These are phyloP conservation scores for Zosterops pallidus DNA, from an alignment of 2,113 vertebrate species.

Conservation along the genomic window DNA sequence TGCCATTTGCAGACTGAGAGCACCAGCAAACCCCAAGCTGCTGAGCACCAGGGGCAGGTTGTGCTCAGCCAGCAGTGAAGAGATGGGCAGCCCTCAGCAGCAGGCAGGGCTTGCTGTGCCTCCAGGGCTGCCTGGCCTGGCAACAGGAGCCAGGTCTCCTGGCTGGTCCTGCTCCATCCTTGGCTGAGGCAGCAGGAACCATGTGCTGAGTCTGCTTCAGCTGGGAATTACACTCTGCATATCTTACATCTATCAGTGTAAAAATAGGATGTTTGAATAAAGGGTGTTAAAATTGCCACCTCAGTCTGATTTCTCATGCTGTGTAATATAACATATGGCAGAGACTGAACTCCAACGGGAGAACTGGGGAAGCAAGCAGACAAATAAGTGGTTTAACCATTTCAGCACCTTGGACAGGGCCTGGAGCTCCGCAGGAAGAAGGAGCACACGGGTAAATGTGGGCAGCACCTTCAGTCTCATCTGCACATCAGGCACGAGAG, in stretches of 20 bases:
- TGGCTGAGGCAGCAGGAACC: slow-evolving; percentile 47
- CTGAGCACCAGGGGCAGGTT: not conserved
- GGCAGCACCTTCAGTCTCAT: not conserved
- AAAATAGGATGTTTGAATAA: slow-evolving; percentile 69
- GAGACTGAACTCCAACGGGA: slow-evolving; percentile 17
- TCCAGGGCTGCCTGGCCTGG: not conserved
- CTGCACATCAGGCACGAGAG: not conserved
- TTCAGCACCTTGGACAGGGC: not conserved
- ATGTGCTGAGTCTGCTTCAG: slow-evolving; percentile 60
- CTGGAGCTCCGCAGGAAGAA: not conserved
- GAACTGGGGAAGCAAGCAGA: not conserved
- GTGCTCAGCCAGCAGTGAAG: not conserved
- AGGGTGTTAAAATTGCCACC: slow-evolving; percentile 70
- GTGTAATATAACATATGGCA: slow-evolving; percentile 63
- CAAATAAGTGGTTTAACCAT: slow-evolving; percentile 33
- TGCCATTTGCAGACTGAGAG: not conserved
- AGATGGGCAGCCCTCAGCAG: not conserved
- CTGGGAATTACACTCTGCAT: slow-evolving; percentile 57
- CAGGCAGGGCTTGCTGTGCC: not conserved
- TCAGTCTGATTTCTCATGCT: slow-evolving; percentile 63
- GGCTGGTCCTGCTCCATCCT: not conserved
- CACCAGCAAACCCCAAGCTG: not conserved
- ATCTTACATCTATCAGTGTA: slow-evolving; percentile 59
- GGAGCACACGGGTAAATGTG: accelerated
- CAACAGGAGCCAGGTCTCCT: not conserved